Conservation (phyloP, 2,888 invertebrate species). For the Abrostola triplasia region DNA sequence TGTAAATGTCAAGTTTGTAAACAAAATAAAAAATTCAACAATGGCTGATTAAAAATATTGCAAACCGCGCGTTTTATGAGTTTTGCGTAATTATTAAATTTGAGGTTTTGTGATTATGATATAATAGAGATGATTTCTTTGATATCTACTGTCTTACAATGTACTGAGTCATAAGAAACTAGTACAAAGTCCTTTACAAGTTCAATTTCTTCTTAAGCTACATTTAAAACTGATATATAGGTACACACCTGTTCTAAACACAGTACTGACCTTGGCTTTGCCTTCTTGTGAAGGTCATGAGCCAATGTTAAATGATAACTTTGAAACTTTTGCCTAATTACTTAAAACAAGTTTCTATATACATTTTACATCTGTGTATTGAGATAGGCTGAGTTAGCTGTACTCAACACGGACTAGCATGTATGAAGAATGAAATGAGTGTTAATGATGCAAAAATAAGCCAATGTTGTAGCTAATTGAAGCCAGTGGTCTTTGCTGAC, state of each 20-base stretch:
- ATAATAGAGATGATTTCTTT: not conserved
- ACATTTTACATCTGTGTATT: too few species aligned
- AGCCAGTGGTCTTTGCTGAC: too few species aligned
- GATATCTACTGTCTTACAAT: not conserved
- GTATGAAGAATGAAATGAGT: too few species aligned
- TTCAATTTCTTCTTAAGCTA: not conserved
- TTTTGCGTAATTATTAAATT: not conserved
- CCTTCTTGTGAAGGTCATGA: too few species aligned
- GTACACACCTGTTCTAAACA: not conserved
- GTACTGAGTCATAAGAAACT: not conserved
- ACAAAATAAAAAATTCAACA: conserved; percentile 21
- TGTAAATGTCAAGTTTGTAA: conserved; percentile 28
- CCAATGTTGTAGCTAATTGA: too few species aligned
- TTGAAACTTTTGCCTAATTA: too few species aligned
- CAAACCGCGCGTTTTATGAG: not conserved
- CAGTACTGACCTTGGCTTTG: too few species aligned
- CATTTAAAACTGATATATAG: not conserved
- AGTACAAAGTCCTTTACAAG: not conserved
- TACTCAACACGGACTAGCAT: too few species aligned
- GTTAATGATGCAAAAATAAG: too few species aligned
- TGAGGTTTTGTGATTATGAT: not conserved
- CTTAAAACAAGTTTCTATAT: too few species aligned
- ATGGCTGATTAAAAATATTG: not conserved
- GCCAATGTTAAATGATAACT: too few species aligned
- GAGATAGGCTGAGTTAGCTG: too few species aligned